Conservation (phyloP, 2,113 vertebrate genomes). For the Microcebus lehilahytsara region DNA sequence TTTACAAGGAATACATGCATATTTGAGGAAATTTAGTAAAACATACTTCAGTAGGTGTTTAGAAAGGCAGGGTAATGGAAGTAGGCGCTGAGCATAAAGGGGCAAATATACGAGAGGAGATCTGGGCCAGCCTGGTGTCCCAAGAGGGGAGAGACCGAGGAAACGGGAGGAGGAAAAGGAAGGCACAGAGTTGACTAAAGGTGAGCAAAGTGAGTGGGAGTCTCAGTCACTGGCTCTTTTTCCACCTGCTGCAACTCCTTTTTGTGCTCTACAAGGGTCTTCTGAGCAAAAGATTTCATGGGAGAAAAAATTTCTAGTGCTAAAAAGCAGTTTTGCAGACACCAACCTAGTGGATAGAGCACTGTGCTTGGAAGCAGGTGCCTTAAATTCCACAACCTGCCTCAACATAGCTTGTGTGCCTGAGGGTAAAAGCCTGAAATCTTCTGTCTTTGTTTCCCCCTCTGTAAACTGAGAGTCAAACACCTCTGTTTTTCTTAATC, state of each 20-base stretch:
- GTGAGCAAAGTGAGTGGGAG: neutral
- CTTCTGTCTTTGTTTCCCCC: neutral
- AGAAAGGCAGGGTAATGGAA: neutral
- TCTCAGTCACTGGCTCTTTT: neutral
- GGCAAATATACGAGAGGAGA: neutral
- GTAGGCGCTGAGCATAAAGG: neutral
- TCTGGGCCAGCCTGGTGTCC: neutral
- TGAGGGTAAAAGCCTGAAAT: neutral
- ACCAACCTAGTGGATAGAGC: neutral
- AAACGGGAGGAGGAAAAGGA: no score
- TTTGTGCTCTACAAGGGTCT: neutral
- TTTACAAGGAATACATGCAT: neutral
- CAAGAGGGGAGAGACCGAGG: accelerated
- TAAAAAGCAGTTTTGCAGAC: neutral
- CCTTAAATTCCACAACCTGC: slow-evolving; percentile 2
- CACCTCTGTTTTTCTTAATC: slow-evolving; percentile 11
- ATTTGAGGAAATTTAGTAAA: neutral
- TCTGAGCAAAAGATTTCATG: neutral
- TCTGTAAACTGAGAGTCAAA: neutral
- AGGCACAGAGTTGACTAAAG: no score
- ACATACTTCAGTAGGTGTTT: neutral
- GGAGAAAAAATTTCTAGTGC: neutral
- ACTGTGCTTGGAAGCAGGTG: neutral
- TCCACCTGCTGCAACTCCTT: neutral
- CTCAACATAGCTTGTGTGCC: neutral